phyloP scores from a whole-genome alignment of 2,888 invertebrate genomes.

The Pocota personata region DNA sequence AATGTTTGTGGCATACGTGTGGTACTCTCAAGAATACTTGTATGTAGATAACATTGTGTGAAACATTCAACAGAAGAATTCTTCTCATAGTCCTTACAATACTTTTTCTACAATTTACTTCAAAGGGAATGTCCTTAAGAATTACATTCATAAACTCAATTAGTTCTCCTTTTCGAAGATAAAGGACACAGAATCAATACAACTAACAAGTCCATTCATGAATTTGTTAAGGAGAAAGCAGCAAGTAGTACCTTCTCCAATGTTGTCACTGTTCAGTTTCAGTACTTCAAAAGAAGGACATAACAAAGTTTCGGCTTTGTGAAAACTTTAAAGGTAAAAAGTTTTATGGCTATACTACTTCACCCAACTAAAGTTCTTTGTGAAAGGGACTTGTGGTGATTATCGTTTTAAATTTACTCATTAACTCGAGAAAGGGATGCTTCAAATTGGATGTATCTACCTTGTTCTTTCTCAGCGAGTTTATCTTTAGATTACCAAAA shows the following conservation, averaged over 20 bases:
- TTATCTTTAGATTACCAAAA: neutral
- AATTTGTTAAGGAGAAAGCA: neutral
- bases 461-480: neutral
- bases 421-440: neutral
- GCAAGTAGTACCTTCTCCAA: neutral
- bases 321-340: neutral
- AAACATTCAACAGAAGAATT: neutral
- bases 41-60: neutral
- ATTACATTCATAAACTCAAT: neutral
- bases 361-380: neutral
- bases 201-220: neutral
- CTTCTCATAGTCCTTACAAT: neutral
- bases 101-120: neutral
- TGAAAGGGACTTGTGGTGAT: neutral
- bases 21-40: neutral
- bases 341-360: neutral
- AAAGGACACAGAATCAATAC: neutral
- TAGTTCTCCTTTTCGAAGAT: neutral
- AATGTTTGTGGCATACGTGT: neutral
- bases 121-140: neutral
- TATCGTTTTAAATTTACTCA: neutral
- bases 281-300: neutral
- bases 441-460: neutral
- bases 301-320: slow-evolving; percentile 4
- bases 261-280: neutral